These are phyloP conservation scores for Wasmannia auropunctata DNA, from an alignment of 1,140 invertebrate genomes.

Conservation along the genomic window DNA sequence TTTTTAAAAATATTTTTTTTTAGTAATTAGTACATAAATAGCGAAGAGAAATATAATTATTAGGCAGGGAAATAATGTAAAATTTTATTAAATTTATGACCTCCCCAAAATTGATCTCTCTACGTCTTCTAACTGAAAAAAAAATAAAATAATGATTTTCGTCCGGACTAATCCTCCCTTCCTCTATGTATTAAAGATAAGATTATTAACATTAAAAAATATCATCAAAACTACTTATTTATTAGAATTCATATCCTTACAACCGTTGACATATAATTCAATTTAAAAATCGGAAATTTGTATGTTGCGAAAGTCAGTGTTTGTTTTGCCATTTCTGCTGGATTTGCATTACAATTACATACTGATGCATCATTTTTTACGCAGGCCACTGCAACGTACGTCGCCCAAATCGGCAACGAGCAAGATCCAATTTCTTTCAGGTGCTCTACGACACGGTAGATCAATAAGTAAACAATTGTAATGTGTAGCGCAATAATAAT, in stretches of 20 bases:
- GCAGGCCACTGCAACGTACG: constrained; percentile 25
- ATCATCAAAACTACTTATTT: neutral
- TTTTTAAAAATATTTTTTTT: too few relatives aligned
- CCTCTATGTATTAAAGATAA: neutral
- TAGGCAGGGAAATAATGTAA: too few relatives aligned
- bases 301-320: neutral
- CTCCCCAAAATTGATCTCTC: too few relatives aligned
- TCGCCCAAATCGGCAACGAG: neutral
- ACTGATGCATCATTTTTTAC: constrained; percentile 37
- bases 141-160: too few relatives aligned
- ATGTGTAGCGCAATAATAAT: constrained; percentile 16
- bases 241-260: neutral
- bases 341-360: neutral
- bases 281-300: neutral
- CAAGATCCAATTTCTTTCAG: constrained; percentile 54
- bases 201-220: neutral
- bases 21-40: too few relatives aligned
- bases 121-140: too few relatives aligned
- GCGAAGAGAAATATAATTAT: too few relatives aligned
- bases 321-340: neutral
- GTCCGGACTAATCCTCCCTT: too few relatives aligned
- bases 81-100: too few relatives aligned
- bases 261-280: neutral
- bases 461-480: constrained; percentile 38
- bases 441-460: constrained; percentile 14